Percentiles rank a stretch among this genome's conserved stretches.
Conservation (phyloP, 2,113 vertebrate genomes). For the Clarias magur region DNA sequence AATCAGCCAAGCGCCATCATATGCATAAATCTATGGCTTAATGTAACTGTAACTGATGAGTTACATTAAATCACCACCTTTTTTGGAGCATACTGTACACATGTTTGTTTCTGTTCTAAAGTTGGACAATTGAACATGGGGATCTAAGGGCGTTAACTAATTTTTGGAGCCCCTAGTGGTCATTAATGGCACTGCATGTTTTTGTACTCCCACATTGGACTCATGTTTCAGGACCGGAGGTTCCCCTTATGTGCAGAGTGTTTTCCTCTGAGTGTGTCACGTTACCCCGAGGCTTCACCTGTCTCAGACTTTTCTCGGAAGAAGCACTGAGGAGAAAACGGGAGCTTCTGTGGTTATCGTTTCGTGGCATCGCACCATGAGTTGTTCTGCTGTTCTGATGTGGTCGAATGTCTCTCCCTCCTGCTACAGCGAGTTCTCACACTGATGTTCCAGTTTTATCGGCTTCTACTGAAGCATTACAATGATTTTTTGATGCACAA, state of each 20-base stretch:
- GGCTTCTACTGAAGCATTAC: background rate
- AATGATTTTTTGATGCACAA: background rate
- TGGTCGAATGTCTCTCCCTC: background rate
- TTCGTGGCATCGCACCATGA: background rate
- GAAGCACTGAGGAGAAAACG: background rate
- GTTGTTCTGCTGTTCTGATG: background rate
- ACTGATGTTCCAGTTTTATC: background rate
- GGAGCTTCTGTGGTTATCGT: background rate
- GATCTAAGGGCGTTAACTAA: too few relatives aligned
- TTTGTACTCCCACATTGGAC: too few relatives aligned
- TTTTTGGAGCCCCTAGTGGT: too few relatives aligned
- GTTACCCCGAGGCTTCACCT: background rate
- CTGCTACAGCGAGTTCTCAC: background rate
- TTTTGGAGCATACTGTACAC: too few relatives aligned
- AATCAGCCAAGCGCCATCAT: too few relatives aligned
- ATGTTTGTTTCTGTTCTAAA: too few relatives aligned
- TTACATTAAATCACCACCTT: too few relatives aligned
- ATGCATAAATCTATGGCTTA: too few relatives aligned
- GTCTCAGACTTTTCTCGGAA: background rate
- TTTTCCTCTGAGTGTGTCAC: background rate
- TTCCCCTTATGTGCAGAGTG: background rate
- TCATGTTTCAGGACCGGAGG: too few relatives aligned
- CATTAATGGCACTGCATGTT: too few relatives aligned
- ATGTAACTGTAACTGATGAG: too few relatives aligned
- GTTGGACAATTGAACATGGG: too few relatives aligned